A percentile compares a stretch with the other conserved stretches of the same genome.
phyloP scores from a whole-genome alignment of 2,113 vertebrate species.

The Ceyx melanurus region DNA sequence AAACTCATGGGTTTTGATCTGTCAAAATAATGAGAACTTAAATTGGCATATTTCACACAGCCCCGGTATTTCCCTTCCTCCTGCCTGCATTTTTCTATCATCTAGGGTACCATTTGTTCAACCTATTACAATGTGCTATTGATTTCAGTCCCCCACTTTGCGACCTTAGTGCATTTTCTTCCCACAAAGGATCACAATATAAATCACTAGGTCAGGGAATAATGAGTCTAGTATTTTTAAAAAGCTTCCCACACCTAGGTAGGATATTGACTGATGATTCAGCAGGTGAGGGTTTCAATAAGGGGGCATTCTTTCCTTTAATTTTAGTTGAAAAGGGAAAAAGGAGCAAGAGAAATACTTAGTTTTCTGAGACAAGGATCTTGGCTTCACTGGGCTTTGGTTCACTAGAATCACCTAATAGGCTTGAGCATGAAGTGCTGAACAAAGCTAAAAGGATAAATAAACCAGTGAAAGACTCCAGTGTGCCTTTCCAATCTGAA shows the following conservation, averaged over 20 bases:
- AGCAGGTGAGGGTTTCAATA: constrained; percentile 34
- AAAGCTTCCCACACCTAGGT: not conserved
- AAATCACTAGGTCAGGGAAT: constrained; percentile 41
- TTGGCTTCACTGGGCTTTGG: not conserved
- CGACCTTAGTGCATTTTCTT: not conserved
- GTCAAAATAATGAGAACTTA: not conserved
- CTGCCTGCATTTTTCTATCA: not conserved
- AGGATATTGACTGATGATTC: not conserved
- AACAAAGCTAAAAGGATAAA: constrained; percentile 17
- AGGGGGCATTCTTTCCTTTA: constrained; percentile 35
- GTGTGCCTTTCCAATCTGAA: not conserved
- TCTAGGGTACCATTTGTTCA: constrained; percentile 6
- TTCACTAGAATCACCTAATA: not conserved
- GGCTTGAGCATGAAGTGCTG: not conserved
- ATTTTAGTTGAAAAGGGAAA: constrained; percentile 17
- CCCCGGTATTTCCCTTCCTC: not conserved
- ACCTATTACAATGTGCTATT: not conserved
- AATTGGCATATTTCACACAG: not conserved
- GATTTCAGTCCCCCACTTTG: not conserved
- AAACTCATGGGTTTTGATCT: not conserved
- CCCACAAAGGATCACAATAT: not conserved
- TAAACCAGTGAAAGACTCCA: not conserved
- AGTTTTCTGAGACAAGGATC: not conserved
- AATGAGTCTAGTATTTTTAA: constrained; percentile 33
- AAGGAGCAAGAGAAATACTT: not conserved